Base-by-base conservation (phyloP, 2,113 vertebrate genomes). In the Cariama cristata region DNA sequence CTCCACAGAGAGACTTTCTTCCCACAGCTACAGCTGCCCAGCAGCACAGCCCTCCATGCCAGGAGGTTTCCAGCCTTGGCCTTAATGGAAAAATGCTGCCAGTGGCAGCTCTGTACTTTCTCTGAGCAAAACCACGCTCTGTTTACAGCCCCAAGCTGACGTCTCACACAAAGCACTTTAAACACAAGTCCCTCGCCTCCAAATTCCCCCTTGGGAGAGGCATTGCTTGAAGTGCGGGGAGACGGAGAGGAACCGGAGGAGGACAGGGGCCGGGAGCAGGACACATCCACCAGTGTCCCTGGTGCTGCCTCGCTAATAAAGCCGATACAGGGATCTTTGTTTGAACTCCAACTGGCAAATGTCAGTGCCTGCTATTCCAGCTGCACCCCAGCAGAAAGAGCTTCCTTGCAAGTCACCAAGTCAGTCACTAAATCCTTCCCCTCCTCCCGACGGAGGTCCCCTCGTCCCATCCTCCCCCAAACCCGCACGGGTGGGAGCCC, bases 271-370 rank as follows among this genome's bases (percentile, higher is more conserved):
- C 6, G 2, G 60, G 30, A 33, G 49, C 69, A 86, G 93, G 90
- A 93, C 72, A 86, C 79, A 64, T 77, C 72, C 72, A 86, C 79
- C 88, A 80, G 82, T 35, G 79, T 95, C 77, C 69, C 93, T 27
- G 35, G 74, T 16, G 5, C 88, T 44, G 90, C 93, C 62, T 53
- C 4, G 1, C 86, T 55, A 14, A 6, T 33, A 38, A 80, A 49
- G 21, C 81, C 45, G 1, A 93, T 60, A 94, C 90, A 86, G 82
- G 62, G 77, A 82, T 32, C 95, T 94, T 95, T 96, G 93, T 96
- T 87, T 93, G 92, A 94, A 55, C 73, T 75, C 52, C 12, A 0
- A 58, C 66, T 6, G 30, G 87, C 81, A 95, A 97, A 96, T 90
- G 93, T 92, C 96, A 96, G 90, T 0, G 22, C 69, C 58, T 8